Conservation (phyloP, 2,888 invertebrate species). For the Tineola bisselliella region DNA sequence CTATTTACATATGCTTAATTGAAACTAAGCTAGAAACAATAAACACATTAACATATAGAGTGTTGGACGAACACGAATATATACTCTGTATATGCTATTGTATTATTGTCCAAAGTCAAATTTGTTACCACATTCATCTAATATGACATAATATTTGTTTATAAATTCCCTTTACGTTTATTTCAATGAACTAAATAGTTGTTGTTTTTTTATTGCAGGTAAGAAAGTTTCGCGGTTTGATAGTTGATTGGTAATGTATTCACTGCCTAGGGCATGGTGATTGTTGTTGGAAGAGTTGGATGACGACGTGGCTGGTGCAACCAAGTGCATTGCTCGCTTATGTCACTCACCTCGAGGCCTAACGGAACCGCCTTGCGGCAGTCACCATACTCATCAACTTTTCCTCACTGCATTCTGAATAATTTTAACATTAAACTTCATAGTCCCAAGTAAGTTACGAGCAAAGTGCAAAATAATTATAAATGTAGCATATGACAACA, state of each 20-base stretch:
- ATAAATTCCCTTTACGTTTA: too few species aligned
- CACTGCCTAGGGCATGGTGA: neutral
- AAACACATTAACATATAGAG: constrained; percentile 44
- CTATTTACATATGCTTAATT: constrained; percentile 38
- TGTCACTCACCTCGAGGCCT: constrained; percentile 62
- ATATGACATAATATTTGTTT: too few species aligned
- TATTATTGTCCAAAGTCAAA: neutral
- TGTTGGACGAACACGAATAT: constrained; percentile 24
- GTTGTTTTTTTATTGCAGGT: constrained; percentile 43
- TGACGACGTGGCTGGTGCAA: constrained; percentile 38
- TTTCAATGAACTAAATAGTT: too few species aligned
- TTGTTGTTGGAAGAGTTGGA: neutral
- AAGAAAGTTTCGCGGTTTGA: constrained; percentile 22
- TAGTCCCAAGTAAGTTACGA: neutral
- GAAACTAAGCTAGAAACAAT: constrained; percentile 52
- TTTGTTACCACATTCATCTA: too few species aligned
- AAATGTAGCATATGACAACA: neutral
- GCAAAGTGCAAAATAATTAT: neutral
- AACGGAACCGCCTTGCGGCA: constrained; percentile 64
- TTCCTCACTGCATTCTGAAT: constrained; percentile 3
- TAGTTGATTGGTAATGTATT: constrained; percentile 33
- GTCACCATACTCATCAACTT: constrained; percentile 5
- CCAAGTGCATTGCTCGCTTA: constrained; percentile 53
- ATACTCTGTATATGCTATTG: neutral
- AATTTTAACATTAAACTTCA: neutral